Evolutionary conservation across 64 coral and sea anemone genomes (phyloP).

Genomic region (Dendrophyllia cribrosa): DNA sequence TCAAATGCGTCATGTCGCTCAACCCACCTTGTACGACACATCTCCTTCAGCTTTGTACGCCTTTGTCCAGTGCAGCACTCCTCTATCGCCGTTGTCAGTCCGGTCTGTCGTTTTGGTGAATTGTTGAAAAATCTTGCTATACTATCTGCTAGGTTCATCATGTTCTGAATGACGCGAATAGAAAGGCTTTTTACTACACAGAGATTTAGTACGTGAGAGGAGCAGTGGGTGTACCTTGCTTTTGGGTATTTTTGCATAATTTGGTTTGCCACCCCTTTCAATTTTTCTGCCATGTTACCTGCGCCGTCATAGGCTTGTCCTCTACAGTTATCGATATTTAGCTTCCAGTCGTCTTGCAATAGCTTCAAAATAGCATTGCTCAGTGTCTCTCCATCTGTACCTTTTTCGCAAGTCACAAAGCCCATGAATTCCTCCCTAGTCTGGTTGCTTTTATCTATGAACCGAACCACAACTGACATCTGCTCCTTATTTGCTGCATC

Average conservation of each 20-base stretch:
- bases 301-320: constrained; percentile 17
- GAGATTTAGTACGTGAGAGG: constrained; percentile 66
- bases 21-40: constrained; percentile 59
- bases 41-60: constrained; percentile 21
- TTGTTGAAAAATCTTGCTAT: constrained; percentile 52
- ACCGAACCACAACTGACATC: not conserved
- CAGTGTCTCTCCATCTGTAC: not conserved
- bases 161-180: constrained; percentile 56
- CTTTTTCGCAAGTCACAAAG: not conserved
- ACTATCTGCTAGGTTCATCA: constrained; percentile 33
- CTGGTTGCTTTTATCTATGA: constrained; percentile 3
- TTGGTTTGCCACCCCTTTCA: not conserved
- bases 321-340: not conserved
- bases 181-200: constrained; percentile 68
- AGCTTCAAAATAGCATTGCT: constrained; percentile 10
- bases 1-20: constrained; percentile 45
- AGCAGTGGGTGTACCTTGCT: constrained; percentile 44
- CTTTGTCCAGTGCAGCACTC: constrained; percentile 6
- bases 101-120: constrained; percentile 44
- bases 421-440: constrained; percentile 18
- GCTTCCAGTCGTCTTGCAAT: constrained; percentile 2
- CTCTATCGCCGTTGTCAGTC: constrained; percentile 31
- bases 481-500: not conserved
- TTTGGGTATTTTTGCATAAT: not conserved
- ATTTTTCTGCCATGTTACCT: not conserved